Percentiles rank a stretch among this genome's conserved stretches.
Conservation (phyloP, 2,888 invertebrate species). For the Microplitis manilae region DNA sequence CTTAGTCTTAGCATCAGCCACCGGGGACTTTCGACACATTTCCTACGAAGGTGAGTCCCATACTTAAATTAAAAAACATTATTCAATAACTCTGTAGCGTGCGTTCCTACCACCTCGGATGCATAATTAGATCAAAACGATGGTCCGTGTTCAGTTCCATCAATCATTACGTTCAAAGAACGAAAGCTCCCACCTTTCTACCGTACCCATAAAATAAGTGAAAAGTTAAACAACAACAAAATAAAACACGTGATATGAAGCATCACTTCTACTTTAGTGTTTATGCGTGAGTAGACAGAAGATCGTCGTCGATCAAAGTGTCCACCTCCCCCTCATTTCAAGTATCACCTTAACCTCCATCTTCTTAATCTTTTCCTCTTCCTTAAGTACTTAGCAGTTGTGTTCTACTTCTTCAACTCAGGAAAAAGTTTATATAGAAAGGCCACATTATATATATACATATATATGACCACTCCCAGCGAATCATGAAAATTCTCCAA, state of each 20-base stretch:
- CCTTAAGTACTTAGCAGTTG: neutral
- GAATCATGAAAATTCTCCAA: neutral
- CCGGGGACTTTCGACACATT: conserved; percentile 65
- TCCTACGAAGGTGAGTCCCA: conserved; percentile 63
- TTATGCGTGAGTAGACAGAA: conserved; percentile 32
- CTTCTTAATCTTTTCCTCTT: no score
- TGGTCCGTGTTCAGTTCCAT: conserved; percentile 1
- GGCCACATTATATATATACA: neutral
- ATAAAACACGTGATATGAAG: neutral
- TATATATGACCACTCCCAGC: neutral
- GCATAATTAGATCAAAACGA: conserved; percentile 32
- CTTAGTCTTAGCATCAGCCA: conserved; percentile 45
- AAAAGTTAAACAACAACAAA: neutral
- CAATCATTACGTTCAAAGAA: conserved; percentile 28
- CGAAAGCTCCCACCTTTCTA: neutral
- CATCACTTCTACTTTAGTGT: neutral
- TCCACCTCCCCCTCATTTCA: no score
- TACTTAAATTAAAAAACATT: conserved; percentile 24
- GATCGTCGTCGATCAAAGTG: conserved; percentile 26
- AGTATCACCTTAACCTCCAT: no score
- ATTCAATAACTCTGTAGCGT: conserved; percentile 9
- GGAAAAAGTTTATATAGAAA: neutral
- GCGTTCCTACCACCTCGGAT: neutral
- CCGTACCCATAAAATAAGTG: no score
- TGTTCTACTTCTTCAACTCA: conserved; percentile 3